Conservation (phyloP, 2,113 vertebrate species). For the Python bivittatus region DNA sequence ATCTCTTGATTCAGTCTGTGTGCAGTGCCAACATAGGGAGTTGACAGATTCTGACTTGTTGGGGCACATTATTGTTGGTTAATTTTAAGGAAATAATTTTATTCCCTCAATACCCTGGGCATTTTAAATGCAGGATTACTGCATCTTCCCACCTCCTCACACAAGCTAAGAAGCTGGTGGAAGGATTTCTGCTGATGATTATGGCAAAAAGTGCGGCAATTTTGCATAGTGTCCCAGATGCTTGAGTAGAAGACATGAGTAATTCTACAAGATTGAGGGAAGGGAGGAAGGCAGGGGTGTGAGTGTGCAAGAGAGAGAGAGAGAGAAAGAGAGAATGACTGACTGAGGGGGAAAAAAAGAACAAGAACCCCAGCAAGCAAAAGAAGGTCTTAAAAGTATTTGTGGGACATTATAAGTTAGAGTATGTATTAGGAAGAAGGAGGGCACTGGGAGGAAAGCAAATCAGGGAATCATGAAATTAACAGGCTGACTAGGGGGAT, state of each 20-base stretch:
- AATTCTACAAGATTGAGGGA: not conserved
- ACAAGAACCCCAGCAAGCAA: not conserved
- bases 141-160: not conserved
- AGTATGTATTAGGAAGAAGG: slow-evolving; percentile 5
- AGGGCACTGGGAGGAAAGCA: not conserved
- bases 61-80: not conserved
- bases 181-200: not conserved
- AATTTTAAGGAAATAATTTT: slow-evolving; percentile 10
- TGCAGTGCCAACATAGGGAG: not conserved
- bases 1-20: not conserved
- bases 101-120: not conserved
- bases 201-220: not conserved
- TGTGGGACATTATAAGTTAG: not conserved
- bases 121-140: slow-evolving; percentile 10
- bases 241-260: not conserved
- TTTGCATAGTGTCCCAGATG: not conserved
- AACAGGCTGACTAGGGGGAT: not conserved
- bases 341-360: not conserved
- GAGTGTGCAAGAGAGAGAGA: not conserved
- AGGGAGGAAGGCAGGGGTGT: not conserved
- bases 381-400: not conserved
- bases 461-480: not conserved
- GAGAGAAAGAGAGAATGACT: not conserved
- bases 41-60: not conserved
- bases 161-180: not conserved